phyloP scores from a whole-genome alignment of 2,797 vertebrate species.

The Cryptoblepharus egeriae region DNA sequence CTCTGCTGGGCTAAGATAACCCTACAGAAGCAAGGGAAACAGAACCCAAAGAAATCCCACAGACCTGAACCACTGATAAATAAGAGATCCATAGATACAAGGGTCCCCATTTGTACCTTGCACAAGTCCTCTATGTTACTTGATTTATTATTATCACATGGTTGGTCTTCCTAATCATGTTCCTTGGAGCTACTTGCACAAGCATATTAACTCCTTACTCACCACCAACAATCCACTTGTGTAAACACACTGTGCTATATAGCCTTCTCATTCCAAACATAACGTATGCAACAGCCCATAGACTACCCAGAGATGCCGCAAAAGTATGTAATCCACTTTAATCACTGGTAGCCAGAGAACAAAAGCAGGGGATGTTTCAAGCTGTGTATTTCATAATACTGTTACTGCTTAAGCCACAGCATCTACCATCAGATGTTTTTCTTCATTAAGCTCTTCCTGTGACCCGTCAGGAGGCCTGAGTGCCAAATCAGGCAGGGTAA shows the following conservation, averaged over 20 bases:
- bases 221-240: neutral
- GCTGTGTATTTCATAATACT: conserved; percentile 36
- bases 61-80: too few relatives aligned
- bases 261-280: neutral
- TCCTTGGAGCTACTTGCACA: neutral
- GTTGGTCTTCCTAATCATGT: neutral
- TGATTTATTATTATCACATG: neutral
- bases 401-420: conserved; percentile 43
- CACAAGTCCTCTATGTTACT: neutral
- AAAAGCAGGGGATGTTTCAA: conserved; percentile 20
- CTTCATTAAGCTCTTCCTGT: conserved; percentile 17
- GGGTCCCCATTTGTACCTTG: too few relatives aligned
- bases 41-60: too few relatives aligned
- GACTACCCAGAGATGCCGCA: neutral
- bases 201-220: neutral
- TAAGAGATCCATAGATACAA: too few relatives aligned
- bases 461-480: conserved; percentile 1
- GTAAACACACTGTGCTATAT: too few relatives aligned
- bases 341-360: neutral
- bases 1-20: too few relatives aligned
- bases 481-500: conserved; percentile 42
- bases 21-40: too few relatives aligned
- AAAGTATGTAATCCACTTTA: neutral
- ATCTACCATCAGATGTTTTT: conserved; percentile 48
- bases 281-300: neutral